Base-by-base conservation (phyloP, 2,888 invertebrate genomes). In the Amiota communis region DNA sequence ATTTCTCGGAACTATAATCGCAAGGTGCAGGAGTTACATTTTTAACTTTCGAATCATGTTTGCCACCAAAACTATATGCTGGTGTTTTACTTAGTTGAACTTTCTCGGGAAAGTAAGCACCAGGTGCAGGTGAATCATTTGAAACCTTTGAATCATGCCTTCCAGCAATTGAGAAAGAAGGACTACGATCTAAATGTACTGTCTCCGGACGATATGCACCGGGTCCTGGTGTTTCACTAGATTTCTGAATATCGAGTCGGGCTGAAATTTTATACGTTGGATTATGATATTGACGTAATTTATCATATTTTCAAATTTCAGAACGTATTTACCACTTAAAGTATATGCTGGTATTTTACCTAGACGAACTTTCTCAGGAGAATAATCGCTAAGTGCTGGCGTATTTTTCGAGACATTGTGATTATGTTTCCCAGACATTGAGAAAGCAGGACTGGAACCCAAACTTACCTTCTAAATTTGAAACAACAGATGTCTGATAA, bases 261-360 rank as follows among this genome's bases (percentile, higher is more conserved):
- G 69, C 69, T 0, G 68, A 72, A 13, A 75, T 70, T 0, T 36
- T 94, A 86, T 92, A 95, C 82, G 84, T 75, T 0, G 86, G 85
- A 1, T 76, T 79, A 47, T 81, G 77, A 92, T 94, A 68, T 6
- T 76, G 93, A 92, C 47, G 65, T 3, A 91, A 91, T 90, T 93
- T 93, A 85, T 94, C 94, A 0, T 36, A 79, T 92, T 91, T 36
- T 92, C 90, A 84, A 92, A 93, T 75, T 93, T 92, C 1, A 86
- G 87, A 79, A 92, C 91, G 51, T 93, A 92, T 88, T 93, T 94
- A 76, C 93, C 91, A 56, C 95, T 94, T 87, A 95, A 93, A 0
- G 94, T 94, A 86, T 92, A 95, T 83, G 84, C 75, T 0, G 92
- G 92, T 23, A 90, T 89, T 12, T 89, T 88, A 72, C 89, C 86